phyloP scores from a whole-genome alignment of 2,113 vertebrate species.

The Salvator merianae region DNA sequence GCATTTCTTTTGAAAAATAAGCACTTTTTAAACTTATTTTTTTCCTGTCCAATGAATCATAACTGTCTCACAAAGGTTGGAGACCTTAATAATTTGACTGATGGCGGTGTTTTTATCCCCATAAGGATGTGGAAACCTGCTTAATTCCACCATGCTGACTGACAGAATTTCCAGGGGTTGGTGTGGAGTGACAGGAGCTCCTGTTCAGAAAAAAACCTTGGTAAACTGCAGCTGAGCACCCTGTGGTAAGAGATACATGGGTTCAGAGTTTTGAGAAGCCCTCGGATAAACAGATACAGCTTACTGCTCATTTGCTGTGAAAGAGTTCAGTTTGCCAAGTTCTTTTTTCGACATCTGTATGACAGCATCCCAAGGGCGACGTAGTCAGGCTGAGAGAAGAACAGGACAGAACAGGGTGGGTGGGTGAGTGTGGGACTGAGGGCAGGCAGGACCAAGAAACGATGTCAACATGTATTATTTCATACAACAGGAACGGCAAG shows the following conservation, averaged over 20 bases:
- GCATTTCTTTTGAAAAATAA: too few species aligned
- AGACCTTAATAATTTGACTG: too few species aligned
- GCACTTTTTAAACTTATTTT: too few species aligned
- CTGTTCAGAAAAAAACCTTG: too few species aligned
- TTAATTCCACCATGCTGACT: too few species aligned
- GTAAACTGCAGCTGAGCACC: too few species aligned
- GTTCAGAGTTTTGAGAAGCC: neutral
- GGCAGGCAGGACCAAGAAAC: neutral
- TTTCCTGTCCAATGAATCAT: too few species aligned
- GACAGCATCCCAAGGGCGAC: neutral
- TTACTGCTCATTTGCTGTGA: neutral
- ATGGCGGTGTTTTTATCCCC: too few species aligned
- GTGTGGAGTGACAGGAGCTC: too few species aligned
- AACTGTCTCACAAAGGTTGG: too few species aligned
- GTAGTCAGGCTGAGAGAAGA: neutral
- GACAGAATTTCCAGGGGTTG: too few species aligned
- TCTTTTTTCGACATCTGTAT: neutral
- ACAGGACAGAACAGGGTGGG: neutral
- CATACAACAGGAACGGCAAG: neutral
- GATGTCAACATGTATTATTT: constrained; percentile 24
- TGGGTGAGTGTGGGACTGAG: too few species aligned
- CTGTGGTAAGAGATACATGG: neutral
- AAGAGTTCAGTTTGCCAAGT: neutral
- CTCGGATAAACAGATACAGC: neutral
- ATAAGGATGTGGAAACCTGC: neutral